Conservation (phyloP, 2,888 invertebrate species). For the Caenorhabditis sp. region DNA sequence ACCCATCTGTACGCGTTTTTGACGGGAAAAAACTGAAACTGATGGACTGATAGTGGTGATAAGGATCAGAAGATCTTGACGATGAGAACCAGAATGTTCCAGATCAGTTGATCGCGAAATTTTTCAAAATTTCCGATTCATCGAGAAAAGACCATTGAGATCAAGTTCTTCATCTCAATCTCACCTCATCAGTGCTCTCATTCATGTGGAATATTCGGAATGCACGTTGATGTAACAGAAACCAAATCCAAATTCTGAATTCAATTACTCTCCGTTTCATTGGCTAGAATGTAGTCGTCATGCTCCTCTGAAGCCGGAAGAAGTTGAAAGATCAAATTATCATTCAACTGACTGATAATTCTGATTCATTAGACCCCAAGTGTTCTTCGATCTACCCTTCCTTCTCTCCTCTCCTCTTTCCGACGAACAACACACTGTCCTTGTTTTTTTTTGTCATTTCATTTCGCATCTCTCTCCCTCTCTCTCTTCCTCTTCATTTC, state of each 20-base stretch:
- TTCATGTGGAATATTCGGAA: too few species aligned
- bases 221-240: too few species aligned
- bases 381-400: conserved; percentile 43
- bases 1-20: conserved; percentile 13
- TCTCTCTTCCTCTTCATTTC: too few species aligned
- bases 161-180: too few species aligned
- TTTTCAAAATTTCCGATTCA: too few species aligned
- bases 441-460: conserved; percentile 12
- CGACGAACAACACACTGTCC: neutral
- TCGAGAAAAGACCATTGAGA: neutral
- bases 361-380: neutral
- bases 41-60: neutral
- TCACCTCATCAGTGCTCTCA: conserved; percentile 2
- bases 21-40: neutral
- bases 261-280: conserved; percentile 2
- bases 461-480: too few species aligned
- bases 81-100: too few species aligned
- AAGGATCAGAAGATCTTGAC: too few species aligned
- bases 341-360: neutral
- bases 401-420: conserved; percentile 6
- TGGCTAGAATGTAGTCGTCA: neutral
- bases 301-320: too few species aligned
- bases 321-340: too few species aligned
- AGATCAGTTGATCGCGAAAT: neutral
- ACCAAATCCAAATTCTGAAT: too few species aligned